Base-by-base conservation (phyloP, 2,797 vertebrate genomes). In the Spea hammondii region DNA sequence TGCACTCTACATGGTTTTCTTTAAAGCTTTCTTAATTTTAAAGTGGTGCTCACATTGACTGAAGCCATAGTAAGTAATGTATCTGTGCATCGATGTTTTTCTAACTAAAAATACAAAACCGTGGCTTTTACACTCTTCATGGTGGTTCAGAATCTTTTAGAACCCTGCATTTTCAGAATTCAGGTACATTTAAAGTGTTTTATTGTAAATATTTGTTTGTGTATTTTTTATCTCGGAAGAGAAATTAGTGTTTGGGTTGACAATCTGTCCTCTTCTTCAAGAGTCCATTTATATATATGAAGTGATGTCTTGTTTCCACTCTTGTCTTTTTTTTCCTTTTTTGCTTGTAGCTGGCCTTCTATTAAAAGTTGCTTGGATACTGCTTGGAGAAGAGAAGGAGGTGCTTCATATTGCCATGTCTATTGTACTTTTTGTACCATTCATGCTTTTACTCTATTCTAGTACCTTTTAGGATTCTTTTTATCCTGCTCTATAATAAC, bases 361-460 rank as follows among this genome's bases (percentile, higher is more conserved):
- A 95, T 96, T 97, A 92, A 95, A 95, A 98, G 95, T 97, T 97
- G 96, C 96, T 94, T 96, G 90, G 96, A 95, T 95, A 98, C 97
- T 94, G 93, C 93, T 91, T 86, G 88, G 90, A 88, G 89, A 93
- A 91, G 86, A 88, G 88, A 83, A 89, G 85, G 89, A 88, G 84
- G 81, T 90, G 86, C 87, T 87, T 90, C 84, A 90, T 74, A 78
- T 88, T 90, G 89, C 91, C 88, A 91, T 92, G 86, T 87, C 91
- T 90, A 94, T 95, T 94, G 91, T 92, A 83, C 85, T 86, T 84
- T 87, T 80, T 86, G 76, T 78, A 82, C 87, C 84, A 87, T 89
- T 88, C 85, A 90, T 54, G 84, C 86, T 85, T 88, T 89, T 85
- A 82, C 73, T 87, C 87, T 84, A 85, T 88, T 83, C 80, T 79